Evolutionary conservation across 2,888 invertebrate genomes (phyloP), one percentile per base, ranked within the genome.

Genomic region (Aspidiotus destructor): DNA sequence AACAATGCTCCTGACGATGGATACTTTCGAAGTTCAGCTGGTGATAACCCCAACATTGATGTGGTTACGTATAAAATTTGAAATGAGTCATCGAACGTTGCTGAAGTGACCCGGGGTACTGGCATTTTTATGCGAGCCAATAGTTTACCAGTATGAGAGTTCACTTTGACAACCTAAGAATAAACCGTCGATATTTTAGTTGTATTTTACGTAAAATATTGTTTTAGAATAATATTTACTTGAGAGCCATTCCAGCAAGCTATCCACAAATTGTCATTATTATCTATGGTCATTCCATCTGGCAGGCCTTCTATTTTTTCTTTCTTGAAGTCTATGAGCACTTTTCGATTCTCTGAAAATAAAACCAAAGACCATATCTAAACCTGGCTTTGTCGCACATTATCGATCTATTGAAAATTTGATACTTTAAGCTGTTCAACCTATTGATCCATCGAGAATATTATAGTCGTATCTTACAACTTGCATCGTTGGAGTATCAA

Each of bases 401-500:
- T 13, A 3, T 48, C 11, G n/a, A 48, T 48, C 2, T 17, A 52
- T 41, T 10, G 42, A 41, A 11, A 52, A 5, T 44, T 40, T 7
- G 16, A 60, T n/a, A n/a, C 28, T 13, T 17, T 58, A 41, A 53
- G 48, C 28, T 7, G 15, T 16, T 61, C 61, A 68, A 74, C 73
- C 69, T 48, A 81, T 77, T 6, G 73, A 73, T 41, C 80, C 80
- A 9, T 77, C 79, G 1, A 78, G 77, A 0, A 83, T 74, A 72
- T 89, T 81, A 74, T 82, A 91, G 75, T 89, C 85, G 74, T 86
- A 90, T 9, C 83, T 85, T 68, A 82, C 84, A 3, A 91, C 80
- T 73, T 84, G 82, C 44, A 80, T 76, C 0, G 86, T 85, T 0
- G 83, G 81, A 0, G 88, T 84, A 77, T 92, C 91, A 48, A 89